Conservation (phyloP, 2,888 invertebrate genomes). For the Xestia c-nigrum region DNA sequence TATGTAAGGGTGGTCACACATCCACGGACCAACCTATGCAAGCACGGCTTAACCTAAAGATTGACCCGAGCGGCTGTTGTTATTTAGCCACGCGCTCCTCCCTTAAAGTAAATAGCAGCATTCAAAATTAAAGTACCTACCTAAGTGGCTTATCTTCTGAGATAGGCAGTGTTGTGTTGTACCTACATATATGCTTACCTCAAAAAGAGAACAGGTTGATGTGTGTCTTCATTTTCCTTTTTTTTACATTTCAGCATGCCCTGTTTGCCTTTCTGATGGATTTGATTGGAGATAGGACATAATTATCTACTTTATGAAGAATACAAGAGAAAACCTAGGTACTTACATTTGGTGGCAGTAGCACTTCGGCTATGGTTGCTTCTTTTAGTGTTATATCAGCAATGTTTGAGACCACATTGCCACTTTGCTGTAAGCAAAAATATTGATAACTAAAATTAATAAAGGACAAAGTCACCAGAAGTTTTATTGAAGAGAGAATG, state of each 20-base stretch:
- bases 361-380: conserved; percentile 75
- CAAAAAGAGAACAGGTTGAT: not conserved
- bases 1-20: no score
- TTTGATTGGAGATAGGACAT: conserved; percentile 24
- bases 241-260: conserved; percentile 42
- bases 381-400: conserved; percentile 85
- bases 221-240: conserved; percentile 22
- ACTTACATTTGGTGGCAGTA: conserved; percentile 80
- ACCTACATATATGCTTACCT: not conserved
- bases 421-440: conserved; percentile 77
- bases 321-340: not conserved
- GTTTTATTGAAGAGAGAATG: not conserved
- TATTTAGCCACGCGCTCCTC: no score
- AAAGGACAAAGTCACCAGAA: not conserved
- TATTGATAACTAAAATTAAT: conserved; percentile 12
- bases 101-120: not conserved
- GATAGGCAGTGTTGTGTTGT: not conserved
- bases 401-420: conserved; percentile 80
- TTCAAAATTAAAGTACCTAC: not conserved
- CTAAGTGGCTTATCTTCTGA: not conserved
- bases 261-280: conserved; percentile 48
- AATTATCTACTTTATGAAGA: conserved; percentile 19
- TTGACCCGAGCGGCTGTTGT: no score
- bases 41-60: no score
- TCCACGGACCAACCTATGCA: no score